Conservation (phyloP, 2,797 vertebrate genomes). For the Acrossocheilus fasciatus region DNA sequence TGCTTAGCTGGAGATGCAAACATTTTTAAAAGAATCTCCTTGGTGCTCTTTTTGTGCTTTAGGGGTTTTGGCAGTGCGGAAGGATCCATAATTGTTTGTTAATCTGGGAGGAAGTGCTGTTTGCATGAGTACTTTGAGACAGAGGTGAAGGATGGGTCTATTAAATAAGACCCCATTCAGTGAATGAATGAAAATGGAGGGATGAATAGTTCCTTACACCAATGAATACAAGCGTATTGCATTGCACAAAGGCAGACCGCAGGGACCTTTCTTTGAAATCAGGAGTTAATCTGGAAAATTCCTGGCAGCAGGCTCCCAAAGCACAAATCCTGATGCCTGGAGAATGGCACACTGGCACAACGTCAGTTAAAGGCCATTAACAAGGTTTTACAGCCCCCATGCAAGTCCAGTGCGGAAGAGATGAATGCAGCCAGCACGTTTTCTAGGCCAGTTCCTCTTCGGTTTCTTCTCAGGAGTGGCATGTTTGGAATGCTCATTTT, state of each 20-base stretch:
- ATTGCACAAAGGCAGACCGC: constrained; percentile 50
- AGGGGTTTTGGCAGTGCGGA: constrained; percentile 32
- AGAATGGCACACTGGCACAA: constrained; percentile 69
- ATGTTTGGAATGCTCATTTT: background rate
- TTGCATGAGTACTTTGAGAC: constrained; percentile 35
- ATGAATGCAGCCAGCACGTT: constrained; percentile 53
- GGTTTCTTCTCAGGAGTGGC: background rate
- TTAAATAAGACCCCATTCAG: constrained; percentile 54
- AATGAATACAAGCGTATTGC: constrained; percentile 54
- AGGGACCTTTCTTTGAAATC: constrained; percentile 56
- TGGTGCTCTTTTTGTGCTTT: constrained; percentile 23
- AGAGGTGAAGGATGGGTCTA: constrained; percentile 47
- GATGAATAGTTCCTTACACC: constrained; percentile 50
- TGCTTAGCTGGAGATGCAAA: constrained; percentile 31
- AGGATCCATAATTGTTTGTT: constrained; percentile 37
- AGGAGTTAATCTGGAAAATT: constrained; percentile 58
- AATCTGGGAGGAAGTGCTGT: constrained; percentile 46
- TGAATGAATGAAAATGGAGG: constrained; percentile 40
- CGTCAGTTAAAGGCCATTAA: constrained; percentile 69
- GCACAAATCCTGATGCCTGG: constrained; percentile 40
- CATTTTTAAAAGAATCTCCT: constrained; percentile 30
- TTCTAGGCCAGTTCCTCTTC: background rate
- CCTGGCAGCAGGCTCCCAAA: constrained; percentile 42
- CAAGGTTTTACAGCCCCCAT: constrained; percentile 71
- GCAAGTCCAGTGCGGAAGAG: constrained; percentile 64